Evolutionary conservation across 1,140 invertebrate species (phyloP).

Genomic region (Procambarus clarkii): DNA sequence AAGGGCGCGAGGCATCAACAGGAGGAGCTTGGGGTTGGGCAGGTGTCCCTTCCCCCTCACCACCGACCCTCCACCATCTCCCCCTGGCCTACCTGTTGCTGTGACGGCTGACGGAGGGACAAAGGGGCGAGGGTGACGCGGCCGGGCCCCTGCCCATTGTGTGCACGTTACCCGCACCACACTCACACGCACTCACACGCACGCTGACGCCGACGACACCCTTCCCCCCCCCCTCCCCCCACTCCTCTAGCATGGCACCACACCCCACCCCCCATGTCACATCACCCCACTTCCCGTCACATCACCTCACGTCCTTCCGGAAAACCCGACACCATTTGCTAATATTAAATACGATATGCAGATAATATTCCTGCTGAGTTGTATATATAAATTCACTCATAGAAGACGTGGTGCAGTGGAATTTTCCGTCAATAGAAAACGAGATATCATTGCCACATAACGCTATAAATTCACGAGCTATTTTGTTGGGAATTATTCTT

Average conservation of each 20-base stretch:
- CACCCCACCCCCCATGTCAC: background rate
- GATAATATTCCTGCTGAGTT: no score
- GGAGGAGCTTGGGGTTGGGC: background rate
- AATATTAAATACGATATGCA: no score
- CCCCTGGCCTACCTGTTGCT: conserved; percentile 12
- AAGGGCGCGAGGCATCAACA: background rate
- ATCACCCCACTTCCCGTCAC: no score
- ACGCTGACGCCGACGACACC: background rate
- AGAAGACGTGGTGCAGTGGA: no score
- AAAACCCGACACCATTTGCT: no score
- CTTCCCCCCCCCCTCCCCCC: background rate
- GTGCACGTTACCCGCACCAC: conserved; percentile 27
- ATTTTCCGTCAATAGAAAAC: no score
- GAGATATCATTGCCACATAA: no score
- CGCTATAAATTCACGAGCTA: no score
- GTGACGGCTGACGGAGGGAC: conserved; percentile 31
- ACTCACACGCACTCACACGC: conserved; percentile 25
- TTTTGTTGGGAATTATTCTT: no score
- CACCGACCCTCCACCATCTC: background rate
- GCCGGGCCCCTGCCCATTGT: conserved; percentile 35
- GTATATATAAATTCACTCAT: no score
- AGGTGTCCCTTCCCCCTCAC: background rate
- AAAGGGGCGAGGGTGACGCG: conserved; percentile 35
- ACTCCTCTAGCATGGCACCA: background rate
- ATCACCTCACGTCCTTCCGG: no score